Evolutionary conservation across 2,797 vertebrate species (phyloP).

Genomic region (Artibeus jamaicensis): DNA sequence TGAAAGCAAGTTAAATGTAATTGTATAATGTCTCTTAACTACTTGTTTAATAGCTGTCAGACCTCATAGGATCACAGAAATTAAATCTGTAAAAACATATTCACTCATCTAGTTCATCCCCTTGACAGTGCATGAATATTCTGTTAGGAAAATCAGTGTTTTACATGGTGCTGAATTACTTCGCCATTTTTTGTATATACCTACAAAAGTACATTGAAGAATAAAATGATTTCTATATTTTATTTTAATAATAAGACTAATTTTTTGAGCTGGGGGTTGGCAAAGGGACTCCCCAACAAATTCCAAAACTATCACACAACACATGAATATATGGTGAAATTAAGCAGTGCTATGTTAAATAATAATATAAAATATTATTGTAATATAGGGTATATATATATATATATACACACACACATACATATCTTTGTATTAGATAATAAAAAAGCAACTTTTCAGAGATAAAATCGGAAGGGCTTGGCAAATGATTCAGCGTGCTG

Average conservation of each 20-base stretch:
- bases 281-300: neutral
- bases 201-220: neutral
- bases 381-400: too few species aligned
- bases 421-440: neutral
- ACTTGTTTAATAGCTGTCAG: constrained; percentile 60
- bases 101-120: neutral
- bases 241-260: neutral
- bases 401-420: neutral
- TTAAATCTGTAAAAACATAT: constrained; percentile 43
- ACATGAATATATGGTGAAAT: neutral
- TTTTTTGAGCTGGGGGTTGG: neutral
- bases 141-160: neutral
- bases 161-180: neutral
- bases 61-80: constrained; percentile 42
- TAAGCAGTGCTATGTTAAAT: neutral
- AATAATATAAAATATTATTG: neutral
- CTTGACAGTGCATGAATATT: constrained; percentile 10
- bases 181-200: neutral
- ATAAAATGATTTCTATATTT: neutral
- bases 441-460: neutral
- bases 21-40: constrained; percentile 58
- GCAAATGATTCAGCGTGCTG: neutral
- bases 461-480: neutral
- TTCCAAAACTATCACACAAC: neutral
- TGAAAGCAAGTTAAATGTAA: constrained; percentile 36